Conservation (phyloP, 2,113 vertebrate genomes). For the Spermophilus dauricus region DNA sequence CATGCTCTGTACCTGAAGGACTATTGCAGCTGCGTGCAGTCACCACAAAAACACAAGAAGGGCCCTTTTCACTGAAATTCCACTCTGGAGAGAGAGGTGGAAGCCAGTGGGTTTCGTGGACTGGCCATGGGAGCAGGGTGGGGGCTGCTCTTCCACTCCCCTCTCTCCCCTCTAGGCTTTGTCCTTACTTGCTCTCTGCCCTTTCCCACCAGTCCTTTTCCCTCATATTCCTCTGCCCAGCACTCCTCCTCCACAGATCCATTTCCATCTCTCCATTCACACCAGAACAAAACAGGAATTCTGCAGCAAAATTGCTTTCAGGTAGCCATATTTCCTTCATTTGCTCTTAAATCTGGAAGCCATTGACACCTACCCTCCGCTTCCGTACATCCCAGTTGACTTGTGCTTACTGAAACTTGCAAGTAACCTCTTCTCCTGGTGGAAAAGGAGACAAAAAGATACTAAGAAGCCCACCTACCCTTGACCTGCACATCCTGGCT, state of each 20-base stretch:
- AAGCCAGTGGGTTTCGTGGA: neutral
- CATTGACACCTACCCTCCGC: neutral
- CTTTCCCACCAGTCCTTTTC: slow-evolving; percentile 60
- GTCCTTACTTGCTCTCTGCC: neutral
- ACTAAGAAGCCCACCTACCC: too few species aligned
- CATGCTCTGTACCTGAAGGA: neutral
- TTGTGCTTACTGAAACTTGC: too few species aligned
- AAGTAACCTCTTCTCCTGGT: too few species aligned
- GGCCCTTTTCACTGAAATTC: too few species aligned
- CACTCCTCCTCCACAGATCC: slow-evolving; percentile 67
- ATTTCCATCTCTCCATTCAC: neutral
- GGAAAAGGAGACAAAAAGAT: neutral
- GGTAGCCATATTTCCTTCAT: neutral
- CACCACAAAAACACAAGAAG: neutral
- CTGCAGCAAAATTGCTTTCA: neutral
- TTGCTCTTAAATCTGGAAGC: neutral
- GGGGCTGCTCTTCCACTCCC: neutral
- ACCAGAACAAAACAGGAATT: neutral
- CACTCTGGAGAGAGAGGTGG: neutral
- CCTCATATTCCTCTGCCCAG: slow-evolving; percentile 52
- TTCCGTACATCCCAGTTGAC: neutral
- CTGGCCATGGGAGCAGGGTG: fast-evolving
- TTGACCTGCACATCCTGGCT: neutral
- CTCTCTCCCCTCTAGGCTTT: neutral
- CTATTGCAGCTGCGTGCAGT: neutral